Base-by-base conservation (phyloP, 2,113 vertebrate genomes). In the Myotis lucifugus region DNA sequence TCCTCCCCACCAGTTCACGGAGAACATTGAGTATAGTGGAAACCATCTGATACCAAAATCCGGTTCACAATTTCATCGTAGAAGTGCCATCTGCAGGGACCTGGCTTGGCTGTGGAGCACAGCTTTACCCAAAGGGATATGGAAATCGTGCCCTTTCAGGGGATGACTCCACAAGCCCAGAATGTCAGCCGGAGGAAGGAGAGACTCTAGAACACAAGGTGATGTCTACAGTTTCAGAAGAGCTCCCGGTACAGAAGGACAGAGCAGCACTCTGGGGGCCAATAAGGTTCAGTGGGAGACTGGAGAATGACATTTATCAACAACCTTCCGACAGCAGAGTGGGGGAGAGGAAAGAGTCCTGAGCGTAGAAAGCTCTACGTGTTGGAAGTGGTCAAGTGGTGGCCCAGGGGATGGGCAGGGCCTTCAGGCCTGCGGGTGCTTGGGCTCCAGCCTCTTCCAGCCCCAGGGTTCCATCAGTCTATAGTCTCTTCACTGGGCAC, bases 321-420 rank as follows among this genome's bases (percentile, higher is more conserved):
- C 4, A 40, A 29, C 21, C 54, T 85, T 59, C n/a, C 10, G 3
- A 32, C 19, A 66, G 27, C 46, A 46, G 46, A 46, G 11, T 11
- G 46, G 15, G 91, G 50, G 21, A 81, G 32, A n/a, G 64, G 32
- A 17, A 72, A 15, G n/a, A 56, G 42, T 8, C 15, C 5, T 10
- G n/a, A 77, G 50, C 50, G 34, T 40, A 88, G 56, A 48, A n/a
- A 19, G 27, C 11, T 61, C 27, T 17, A 7, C 0, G 21, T 61
- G 79, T 37, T 6, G 29, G 18, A 37, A 42, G 52, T 3, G 19
- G 48, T 6, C 46, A 9, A 4, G 3, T 2, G 48, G 40, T 14
- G 40, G 12, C 17, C 2, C 8, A 0, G 12, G 21, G 1, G 11
- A 10, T 0, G 19, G 29, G 52, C 40, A 1, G 0, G 32, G 52